These are phyloP conservation scores for Poeciliopsis presidionis DNA, from an alignment of 2,797 vertebrate genomes.

Conservation along the genomic window DNA sequence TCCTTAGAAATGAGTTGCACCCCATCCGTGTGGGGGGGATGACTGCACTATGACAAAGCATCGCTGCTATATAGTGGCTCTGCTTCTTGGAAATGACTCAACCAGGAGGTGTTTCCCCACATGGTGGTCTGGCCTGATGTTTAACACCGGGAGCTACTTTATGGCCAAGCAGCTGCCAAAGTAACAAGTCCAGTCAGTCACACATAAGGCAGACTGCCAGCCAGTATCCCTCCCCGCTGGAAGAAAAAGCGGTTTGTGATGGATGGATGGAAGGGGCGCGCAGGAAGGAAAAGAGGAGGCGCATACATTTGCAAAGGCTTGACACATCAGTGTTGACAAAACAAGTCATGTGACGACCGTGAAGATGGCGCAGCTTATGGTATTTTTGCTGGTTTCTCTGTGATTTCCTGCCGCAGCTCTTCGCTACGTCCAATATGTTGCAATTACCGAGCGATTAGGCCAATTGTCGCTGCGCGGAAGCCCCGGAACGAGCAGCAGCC, in stretches of 20 bases:
- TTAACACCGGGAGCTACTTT: conserved; percentile 54
- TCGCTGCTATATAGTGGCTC: conserved; percentile 34
- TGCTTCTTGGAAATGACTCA: conserved; percentile 68
- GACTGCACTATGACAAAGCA: conserved; percentile 73
- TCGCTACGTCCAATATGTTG: conserved; percentile 34
- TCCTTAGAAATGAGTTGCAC: conserved; percentile 24
- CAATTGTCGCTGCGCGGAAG: conserved; percentile 31
- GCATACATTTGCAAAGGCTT: conserved; percentile 66
- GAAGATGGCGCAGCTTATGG: conserved; percentile 82
- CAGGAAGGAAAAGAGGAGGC: conserved; percentile 33
- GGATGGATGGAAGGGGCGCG: conserved; percentile 58
- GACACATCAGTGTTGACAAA: conserved; percentile 80
- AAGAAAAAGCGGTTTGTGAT: conserved; percentile 49
- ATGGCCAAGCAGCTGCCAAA: conserved; percentile 33
- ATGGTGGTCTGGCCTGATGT: conserved; percentile 53
- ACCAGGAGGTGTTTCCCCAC: conserved; percentile 67
- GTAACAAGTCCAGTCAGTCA: conserved; percentile 47
- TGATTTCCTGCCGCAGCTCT: conserved; percentile 40
- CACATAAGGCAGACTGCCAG: conserved; percentile 24
- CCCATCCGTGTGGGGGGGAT: conserved; percentile 40
- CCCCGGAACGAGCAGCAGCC: conserved; percentile 9
- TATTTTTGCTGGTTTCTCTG: conserved; percentile 58
- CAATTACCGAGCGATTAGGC: conserved; percentile 47
- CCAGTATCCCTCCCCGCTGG: conserved; percentile 24
- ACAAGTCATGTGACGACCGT: conserved; percentile 79